These are phyloP conservation scores for Conus ventricosus DNA, from an alignment of 1,140 invertebrate species.

Conservation along the genomic window DNA sequence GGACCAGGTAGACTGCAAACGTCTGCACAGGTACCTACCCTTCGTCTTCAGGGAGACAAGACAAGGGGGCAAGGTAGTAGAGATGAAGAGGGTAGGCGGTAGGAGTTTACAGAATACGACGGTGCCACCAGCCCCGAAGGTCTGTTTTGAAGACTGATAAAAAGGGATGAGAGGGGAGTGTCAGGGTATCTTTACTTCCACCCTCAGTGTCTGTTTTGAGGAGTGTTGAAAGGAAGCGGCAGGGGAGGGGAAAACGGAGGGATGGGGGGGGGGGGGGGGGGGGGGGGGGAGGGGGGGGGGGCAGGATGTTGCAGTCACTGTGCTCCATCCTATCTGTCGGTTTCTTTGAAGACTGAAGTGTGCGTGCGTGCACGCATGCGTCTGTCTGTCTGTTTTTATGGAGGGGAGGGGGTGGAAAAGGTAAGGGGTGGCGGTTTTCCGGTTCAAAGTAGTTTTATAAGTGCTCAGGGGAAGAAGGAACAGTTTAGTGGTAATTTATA, in stretches of 20 bases:
- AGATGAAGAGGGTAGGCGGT: slow-evolving; percentile 24
- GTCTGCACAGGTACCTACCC: slow-evolving; percentile 44
- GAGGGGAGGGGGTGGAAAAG: neutral
- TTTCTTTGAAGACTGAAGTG: neutral
- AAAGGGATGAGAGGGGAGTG: neutral
- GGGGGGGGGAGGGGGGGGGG: neutral
- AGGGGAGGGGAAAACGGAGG: neutral
- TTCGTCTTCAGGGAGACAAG: slow-evolving; percentile 48
- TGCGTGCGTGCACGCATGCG: neutral
- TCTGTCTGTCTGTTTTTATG: neutral
- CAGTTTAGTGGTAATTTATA: too few species aligned
- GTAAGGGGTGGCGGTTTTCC: too few species aligned
- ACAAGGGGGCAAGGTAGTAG: neutral
- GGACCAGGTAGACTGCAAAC: slow-evolving; percentile 33
- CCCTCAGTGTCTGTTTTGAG: neutral
- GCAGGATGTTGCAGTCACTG: too few species aligned
- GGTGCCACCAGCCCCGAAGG: neutral
- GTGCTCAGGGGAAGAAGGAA: too few species aligned
- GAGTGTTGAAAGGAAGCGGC: neutral
- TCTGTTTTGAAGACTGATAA: neutral
- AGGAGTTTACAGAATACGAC: slow-evolving; percentile 12
- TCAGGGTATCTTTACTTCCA: neutral
- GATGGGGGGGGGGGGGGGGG: neutral
- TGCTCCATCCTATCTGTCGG: neutral
- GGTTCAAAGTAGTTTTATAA: too few species aligned